phyloP scores from a whole-genome alignment of 2,888 invertebrate genomes.

The Thecophora atra region DNA sequence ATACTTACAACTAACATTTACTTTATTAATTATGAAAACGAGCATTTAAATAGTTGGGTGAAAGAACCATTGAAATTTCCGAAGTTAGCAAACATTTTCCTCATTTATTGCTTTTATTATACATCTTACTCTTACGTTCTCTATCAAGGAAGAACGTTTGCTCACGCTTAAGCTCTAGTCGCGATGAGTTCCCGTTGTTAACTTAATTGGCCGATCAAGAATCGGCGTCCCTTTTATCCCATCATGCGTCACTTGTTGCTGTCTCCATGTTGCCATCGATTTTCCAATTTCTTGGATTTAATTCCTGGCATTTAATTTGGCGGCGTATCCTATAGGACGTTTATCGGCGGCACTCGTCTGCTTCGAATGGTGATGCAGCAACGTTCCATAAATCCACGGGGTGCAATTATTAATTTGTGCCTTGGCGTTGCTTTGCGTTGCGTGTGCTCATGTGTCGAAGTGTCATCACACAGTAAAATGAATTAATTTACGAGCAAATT shows the following conservation, averaged over 20 bases:
- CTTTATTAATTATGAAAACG: no score
- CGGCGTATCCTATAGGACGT: not conserved
- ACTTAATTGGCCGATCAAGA: slow-evolving; percentile 26
- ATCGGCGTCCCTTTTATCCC: not conserved
- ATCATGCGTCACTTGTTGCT: slow-evolving; percentile 7
- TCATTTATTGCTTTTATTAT: no score
- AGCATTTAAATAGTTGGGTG: no score
- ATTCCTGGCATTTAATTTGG: not conserved
- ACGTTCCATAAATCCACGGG: slow-evolving; percentile 30
- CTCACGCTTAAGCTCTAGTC: not conserved
- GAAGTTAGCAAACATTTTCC: no score
- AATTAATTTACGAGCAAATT: slow-evolving; percentile 35
- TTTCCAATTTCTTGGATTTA: slow-evolving; percentile 26
- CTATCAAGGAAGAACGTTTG: no score
- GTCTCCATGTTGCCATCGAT: slow-evolving; percentile 27
- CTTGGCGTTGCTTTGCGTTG: not conserved
- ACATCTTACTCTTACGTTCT: no score
- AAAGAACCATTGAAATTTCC: no score
- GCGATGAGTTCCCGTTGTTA: slow-evolving; percentile 25
- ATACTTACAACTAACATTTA: no score
- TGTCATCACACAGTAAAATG: slow-evolving; percentile 31
- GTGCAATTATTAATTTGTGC: slow-evolving; percentile 30
- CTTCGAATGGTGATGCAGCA: not conserved
- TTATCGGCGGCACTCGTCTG: not conserved
- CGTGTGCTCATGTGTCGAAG: slow-evolving; percentile 4